Conservation (phyloP, 2,113 vertebrate species). For the Rhinolophus sinicus region DNA sequence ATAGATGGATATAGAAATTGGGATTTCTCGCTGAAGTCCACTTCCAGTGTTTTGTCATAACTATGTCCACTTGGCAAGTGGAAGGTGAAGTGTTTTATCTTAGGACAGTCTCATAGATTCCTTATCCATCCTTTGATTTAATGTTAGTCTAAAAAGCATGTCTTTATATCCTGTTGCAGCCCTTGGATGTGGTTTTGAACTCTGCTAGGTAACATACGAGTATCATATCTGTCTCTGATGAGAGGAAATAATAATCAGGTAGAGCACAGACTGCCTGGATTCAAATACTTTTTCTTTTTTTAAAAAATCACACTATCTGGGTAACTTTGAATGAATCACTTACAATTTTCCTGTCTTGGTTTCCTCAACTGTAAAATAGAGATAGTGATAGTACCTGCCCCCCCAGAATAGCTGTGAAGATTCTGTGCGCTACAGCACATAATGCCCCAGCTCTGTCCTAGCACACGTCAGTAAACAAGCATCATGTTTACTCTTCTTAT, state of each 20-base stretch:
- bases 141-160: neutral
- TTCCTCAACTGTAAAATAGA: neutral
- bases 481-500: neutral
- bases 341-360: neutral
- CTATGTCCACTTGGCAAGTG: too few species aligned
- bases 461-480: neutral
- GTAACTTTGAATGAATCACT: neutral
- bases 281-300: neutral
- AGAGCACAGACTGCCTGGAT: neutral
- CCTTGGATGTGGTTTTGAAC: neutral
- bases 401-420: neutral
- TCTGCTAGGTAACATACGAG: too few species aligned
- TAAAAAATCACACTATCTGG: neutral
- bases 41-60: neutral
- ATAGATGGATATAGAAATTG: neutral
- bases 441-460: neutral
- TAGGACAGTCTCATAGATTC: neutral
- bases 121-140: neutral
- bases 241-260: neutral
- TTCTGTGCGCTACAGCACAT: neutral
- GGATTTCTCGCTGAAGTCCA: neutral
- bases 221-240: neutral
- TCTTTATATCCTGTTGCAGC: neutral
- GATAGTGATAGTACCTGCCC: neutral
- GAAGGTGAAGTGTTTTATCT: neutral